phyloP scores from a whole-genome alignment of 1,140 invertebrate species.

The Colletes gigas region DNA sequence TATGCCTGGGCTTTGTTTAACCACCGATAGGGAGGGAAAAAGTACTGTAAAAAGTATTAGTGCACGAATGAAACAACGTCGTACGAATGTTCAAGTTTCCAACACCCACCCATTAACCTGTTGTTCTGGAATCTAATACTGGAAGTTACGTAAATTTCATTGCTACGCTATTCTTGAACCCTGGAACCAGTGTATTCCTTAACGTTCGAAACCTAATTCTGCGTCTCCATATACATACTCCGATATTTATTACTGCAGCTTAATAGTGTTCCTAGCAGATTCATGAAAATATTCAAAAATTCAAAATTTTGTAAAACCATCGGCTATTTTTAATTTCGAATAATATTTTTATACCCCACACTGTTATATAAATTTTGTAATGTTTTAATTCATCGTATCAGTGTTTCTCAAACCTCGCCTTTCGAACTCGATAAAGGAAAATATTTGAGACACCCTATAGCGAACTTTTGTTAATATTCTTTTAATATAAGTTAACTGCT shows the following conservation, averaged over 20 bases:
- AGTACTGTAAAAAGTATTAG: neutral
- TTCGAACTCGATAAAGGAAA: too few species aligned
- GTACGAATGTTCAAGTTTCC: neutral
- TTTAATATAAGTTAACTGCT: too few species aligned
- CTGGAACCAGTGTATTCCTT: neutral
- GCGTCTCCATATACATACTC: neutral
- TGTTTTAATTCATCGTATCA: too few species aligned
- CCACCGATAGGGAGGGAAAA: neutral
- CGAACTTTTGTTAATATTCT: too few species aligned
- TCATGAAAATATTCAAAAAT: too few species aligned
- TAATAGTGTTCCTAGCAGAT: neutral
- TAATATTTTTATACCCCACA: too few species aligned
- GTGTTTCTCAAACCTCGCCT: too few species aligned
- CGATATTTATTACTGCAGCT: neutral
- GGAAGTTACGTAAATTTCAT: neutral
- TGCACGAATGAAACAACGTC: neutral
- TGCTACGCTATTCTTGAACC: neutral
- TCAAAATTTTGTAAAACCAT: too few species aligned
- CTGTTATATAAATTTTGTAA: too few species aligned
- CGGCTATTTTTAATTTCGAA: too few species aligned
- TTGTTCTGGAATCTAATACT: neutral
- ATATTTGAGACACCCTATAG: too few species aligned
- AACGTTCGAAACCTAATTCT: neutral
- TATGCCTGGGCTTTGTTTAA: slow-evolving; percentile 9
- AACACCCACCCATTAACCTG: neutral